Conservation (phyloP, 1,140 invertebrate species). For the Tetraneura akinire region DNA sequence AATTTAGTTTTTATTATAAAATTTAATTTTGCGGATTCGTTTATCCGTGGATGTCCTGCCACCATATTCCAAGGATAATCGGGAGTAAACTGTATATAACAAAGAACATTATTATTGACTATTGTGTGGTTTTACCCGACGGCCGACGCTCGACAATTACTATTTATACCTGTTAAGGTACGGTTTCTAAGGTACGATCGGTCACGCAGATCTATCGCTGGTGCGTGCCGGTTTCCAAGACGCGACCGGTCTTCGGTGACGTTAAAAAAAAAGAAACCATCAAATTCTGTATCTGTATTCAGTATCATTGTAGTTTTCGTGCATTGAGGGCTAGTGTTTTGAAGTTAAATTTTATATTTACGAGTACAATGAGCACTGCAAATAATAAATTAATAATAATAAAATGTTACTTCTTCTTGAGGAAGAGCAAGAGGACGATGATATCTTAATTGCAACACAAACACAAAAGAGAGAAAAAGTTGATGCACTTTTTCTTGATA, state of each 20-base stretch:
- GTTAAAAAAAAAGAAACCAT: background rate
- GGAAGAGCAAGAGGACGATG: constrained; percentile 1
- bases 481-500: constrained; percentile 13
- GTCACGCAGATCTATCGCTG: too few relatives aligned
- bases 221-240: too few relatives aligned
- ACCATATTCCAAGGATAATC: too few relatives aligned
- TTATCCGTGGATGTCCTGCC: too few relatives aligned
- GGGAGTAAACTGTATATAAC: too few relatives aligned
- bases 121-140: too few relatives aligned
- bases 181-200: too few relatives aligned
- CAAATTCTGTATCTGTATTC: background rate
- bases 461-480: background rate
- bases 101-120: too few relatives aligned
- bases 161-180: too few relatives aligned
- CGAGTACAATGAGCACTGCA: background rate
- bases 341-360: background rate
- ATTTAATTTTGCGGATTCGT: too few relatives aligned
- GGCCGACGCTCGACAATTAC: too few relatives aligned
- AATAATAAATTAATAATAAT: constrained; percentile 14
- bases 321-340: background rate
- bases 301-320: constrained; percentile 11
- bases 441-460: background rate
- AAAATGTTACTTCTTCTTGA: background rate
- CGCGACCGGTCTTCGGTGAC: background rate
- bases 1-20: too few relatives aligned